Conservation (phyloP, 2,888 invertebrate species). For the Mesoligia furuncula region DNA sequence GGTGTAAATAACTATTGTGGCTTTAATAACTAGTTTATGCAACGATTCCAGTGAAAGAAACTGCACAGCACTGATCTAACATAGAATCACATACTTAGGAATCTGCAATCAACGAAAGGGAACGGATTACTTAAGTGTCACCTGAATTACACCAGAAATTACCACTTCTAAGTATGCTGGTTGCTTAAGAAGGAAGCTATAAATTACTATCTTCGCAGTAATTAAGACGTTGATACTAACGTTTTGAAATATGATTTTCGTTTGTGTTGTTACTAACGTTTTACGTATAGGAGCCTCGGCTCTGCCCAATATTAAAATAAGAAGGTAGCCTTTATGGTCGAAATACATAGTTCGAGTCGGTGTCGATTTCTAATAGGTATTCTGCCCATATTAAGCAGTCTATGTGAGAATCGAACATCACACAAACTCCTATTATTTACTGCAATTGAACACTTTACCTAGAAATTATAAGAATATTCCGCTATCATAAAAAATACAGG, state of each 20-base stretch:
- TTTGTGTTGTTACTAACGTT: no score
- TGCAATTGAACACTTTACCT: background rate
- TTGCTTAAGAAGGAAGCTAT: constrained; percentile 6
- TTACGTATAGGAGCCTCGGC: background rate
- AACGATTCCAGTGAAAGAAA: constrained; percentile 29
- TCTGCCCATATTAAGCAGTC: background rate
- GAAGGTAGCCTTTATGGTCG: no score
- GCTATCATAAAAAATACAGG: background rate
- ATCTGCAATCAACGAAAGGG: constrained; percentile 32
- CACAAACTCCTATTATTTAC: background rate
- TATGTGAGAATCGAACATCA: background rate
- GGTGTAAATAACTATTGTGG: constrained; percentile 9
- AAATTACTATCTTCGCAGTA: background rate
- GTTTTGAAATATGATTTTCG: no score
- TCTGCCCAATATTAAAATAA: background rate
- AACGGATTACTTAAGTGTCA: constrained; percentile 27
- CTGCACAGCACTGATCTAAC: background rate
- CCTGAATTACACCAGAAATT: constrained; percentile 10
- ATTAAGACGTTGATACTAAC: no score
- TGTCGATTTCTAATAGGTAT: background rate
- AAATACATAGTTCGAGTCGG: background rate
- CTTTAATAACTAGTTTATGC: constrained; percentile 12
- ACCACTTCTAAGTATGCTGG: background rate
- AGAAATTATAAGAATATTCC: background rate
- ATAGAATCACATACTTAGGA: background rate